Percentiles rank a stretch among this genome's conserved stretches.
Conservation (phyloP, 2,797 vertebrate genomes). For the Euphonia xanthogaster region DNA sequence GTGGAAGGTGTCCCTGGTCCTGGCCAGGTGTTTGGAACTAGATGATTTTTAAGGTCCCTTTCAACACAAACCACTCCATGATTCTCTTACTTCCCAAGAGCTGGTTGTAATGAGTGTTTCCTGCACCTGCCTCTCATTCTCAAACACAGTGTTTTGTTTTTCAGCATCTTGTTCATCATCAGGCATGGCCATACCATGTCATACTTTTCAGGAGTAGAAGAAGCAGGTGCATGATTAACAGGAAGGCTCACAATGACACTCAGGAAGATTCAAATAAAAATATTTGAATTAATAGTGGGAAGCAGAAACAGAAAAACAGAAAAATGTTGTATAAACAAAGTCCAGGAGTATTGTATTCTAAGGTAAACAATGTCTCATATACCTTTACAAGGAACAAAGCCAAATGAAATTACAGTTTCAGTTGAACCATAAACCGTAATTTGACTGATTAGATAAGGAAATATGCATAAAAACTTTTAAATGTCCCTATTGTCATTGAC, state of each 20-base stretch:
- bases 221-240: neutral
- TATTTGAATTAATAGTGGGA: neutral
- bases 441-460: constrained; percentile 22
- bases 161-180: neutral
- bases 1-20: neutral
- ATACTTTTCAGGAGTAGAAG: neutral
- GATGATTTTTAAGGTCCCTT: neutral
- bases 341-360: neutral
- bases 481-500: neutral
- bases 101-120: neutral
- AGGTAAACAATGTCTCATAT: neutral
- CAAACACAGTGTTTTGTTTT: neutral
- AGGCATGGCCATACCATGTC: neutral
- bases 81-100: neutral
- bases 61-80: neutral
- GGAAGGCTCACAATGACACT: neutral
- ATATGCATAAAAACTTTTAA: neutral
- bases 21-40: neutral
- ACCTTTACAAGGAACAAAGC: neutral
- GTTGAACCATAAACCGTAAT: neutral
- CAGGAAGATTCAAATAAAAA: neutral
- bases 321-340: neutral
- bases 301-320: neutral
- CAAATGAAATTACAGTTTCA: neutral
- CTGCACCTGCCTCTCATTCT: neutral